These are phyloP conservation scores for Lepeophtheirus nordmannii DNA, from an alignment of 2,888 invertebrate species.

Conservation along the genomic window DNA sequence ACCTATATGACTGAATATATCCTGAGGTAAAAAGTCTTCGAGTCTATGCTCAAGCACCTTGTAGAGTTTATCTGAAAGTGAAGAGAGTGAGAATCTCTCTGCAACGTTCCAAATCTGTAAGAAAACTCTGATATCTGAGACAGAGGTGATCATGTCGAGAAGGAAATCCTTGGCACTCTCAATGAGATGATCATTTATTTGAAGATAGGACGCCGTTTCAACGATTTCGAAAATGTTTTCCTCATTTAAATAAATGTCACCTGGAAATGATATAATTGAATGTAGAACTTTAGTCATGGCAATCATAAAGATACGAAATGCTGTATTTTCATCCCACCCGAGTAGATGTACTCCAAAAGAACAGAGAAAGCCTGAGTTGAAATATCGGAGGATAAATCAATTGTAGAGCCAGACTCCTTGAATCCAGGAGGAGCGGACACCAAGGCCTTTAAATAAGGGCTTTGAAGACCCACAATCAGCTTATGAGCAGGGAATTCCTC, in stretches of 20 bases:
- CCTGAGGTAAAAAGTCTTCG: neutral
- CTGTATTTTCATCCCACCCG: neutral
- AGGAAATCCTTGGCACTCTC: neutral
- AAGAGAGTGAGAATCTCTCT: neutral
- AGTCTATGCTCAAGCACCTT: neutral
- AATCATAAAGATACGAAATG: neutral
- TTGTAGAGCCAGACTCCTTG: neutral
- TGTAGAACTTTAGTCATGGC: neutral
- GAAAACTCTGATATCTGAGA: neutral
- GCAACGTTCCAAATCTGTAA: neutral
- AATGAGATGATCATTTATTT: neutral
- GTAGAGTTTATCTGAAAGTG: neutral
- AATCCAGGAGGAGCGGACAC: neutral
- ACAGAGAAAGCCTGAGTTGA: neutral
- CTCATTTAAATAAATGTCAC: neutral
- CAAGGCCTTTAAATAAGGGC: neutral
- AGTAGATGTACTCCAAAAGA: neutral
- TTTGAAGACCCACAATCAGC: neutral
- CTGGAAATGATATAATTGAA: neutral
- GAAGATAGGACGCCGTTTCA: neutral
- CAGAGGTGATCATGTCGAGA: neutral
- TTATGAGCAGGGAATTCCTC: neutral
- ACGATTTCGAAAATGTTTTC: neutral
- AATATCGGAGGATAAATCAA: neutral
- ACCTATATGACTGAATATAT: neutral